Base-by-base conservation (phyloP, 2,113 vertebrate species). In the Felis chaus region DNA sequence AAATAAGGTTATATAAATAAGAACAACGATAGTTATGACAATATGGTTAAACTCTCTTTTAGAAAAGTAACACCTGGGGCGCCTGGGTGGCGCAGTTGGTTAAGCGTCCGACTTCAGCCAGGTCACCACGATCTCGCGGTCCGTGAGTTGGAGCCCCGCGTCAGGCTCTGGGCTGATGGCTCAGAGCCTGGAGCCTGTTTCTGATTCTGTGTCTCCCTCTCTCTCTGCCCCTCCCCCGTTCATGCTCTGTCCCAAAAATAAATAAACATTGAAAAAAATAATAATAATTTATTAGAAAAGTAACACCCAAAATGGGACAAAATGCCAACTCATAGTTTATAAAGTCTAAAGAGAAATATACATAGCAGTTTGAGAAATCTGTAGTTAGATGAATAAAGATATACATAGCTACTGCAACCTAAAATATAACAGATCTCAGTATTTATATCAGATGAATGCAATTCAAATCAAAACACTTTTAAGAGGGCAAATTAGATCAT, bases 381-480 rank as follows among this genome's bases (percentile, higher is more conserved):
- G n/a, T 92, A 88, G 88, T 23, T 82, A 25, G 33, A 61, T 89
- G 25, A 81, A 27, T 19, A 94, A 50, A 94, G 57, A 63, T 39
- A 63, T 29, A 25, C 11, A 92, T 1, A 86, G 3, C 25, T 78
- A 96, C 19, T 86, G 25, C 66, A 93, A 87, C 78, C 79, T 78
- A 29, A 95, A 97, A 85, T 36, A 80, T 14, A 89, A 92, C 31
- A 79, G 23, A 69, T 80, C 18, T 78, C 79, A 89, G 55, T 76
- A 82, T 78, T 94, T 97, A 89, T 29, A 82, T 92, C 23, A 71
- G 36, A 79, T 65, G 27, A 65, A 57, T 31, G 71, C 86, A 95
- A 90, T 69, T 76, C 74, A 92, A 97, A 61, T 96, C n/a, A 90
- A 89, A 97, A 76, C 55, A 92, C 29, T 76, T 95, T 79, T 83